A percentile compares a stretch with the other conserved stretches of the same genome.
Conservation (phyloP, 2,113 vertebrate species). For the Atrichornis clamosus region DNA sequence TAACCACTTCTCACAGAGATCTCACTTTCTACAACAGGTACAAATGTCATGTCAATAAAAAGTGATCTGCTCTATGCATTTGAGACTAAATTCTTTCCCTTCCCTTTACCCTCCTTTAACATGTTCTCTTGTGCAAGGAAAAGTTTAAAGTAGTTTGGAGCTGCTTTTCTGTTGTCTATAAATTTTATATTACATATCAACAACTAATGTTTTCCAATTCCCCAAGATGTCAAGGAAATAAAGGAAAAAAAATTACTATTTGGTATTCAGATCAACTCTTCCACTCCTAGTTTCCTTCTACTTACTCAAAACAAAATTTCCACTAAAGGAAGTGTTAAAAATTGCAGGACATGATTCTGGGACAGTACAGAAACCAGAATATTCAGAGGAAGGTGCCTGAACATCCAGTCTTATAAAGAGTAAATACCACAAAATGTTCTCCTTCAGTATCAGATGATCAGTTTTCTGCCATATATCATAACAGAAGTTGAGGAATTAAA, state of each 20-base stretch:
- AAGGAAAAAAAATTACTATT: not conserved
- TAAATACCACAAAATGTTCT: not conserved
- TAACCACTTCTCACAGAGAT: not conserved
- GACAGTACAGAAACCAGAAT: not conserved
- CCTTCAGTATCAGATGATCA: not conserved
- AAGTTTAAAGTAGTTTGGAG: not conserved
- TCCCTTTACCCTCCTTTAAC: not conserved
- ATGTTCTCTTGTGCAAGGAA: not conserved
- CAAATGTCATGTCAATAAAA: not conserved
- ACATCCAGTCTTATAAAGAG: not conserved
- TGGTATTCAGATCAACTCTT: not conserved
- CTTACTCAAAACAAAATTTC: not conserved
- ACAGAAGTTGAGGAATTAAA: not conserved
- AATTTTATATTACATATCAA: not conserved
- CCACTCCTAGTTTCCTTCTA: not conserved
- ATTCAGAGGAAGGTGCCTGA: not conserved
- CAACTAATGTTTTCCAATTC: not conserved
- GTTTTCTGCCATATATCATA: not conserved
- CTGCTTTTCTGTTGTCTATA: not conserved
- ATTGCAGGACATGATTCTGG: not conserved
- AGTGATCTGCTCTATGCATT: not conserved
- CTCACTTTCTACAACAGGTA: not conserved
- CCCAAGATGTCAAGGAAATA: not conserved
- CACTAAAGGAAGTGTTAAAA: not conserved
- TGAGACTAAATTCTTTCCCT: not conserved